Evolutionary conservation across 2,113 vertebrate species (phyloP).

Genomic region (Philantomba maxwellii): DNA sequence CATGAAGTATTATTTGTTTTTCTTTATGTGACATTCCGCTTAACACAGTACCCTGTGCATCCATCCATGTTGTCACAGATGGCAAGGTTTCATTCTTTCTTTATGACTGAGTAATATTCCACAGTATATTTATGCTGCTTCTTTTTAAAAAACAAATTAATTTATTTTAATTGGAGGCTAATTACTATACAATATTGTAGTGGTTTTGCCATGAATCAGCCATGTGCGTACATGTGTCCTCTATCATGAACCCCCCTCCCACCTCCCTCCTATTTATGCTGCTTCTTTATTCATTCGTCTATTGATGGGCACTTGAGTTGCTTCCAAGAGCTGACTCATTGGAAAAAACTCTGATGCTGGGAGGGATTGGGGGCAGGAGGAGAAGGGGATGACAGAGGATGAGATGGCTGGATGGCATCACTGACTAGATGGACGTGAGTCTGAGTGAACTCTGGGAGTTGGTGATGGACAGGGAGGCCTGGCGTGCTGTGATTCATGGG

Average conservation of each 20-base stretch:
- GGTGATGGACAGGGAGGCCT: too few species aligned
- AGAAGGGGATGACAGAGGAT: too few species aligned
- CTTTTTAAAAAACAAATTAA: background rate
- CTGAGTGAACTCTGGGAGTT: too few species aligned
- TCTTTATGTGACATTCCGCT: background rate
- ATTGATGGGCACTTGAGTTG: background rate
- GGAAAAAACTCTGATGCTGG: too few species aligned
- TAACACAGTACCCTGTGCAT: background rate
- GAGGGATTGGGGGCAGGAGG: too few species aligned
- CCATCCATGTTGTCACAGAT: background rate
- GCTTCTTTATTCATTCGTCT: background rate
- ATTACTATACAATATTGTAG: background rate
- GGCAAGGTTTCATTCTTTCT: background rate
- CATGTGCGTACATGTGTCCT: background rate
- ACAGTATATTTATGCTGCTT: background rate
- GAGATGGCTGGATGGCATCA: too few species aligned
- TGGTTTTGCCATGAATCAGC: background rate
- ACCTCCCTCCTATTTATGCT: background rate
- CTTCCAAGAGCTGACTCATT: background rate
- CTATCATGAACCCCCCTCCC: background rate
- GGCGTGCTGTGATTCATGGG: too few species aligned
- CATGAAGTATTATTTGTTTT: background rate
- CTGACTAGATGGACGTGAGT: too few species aligned
- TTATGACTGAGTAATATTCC: background rate
- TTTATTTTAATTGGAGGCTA: background rate